phyloP scores from a whole-genome alignment of 2,888 invertebrate species.

The Hypselothyrea guttata region DNA sequence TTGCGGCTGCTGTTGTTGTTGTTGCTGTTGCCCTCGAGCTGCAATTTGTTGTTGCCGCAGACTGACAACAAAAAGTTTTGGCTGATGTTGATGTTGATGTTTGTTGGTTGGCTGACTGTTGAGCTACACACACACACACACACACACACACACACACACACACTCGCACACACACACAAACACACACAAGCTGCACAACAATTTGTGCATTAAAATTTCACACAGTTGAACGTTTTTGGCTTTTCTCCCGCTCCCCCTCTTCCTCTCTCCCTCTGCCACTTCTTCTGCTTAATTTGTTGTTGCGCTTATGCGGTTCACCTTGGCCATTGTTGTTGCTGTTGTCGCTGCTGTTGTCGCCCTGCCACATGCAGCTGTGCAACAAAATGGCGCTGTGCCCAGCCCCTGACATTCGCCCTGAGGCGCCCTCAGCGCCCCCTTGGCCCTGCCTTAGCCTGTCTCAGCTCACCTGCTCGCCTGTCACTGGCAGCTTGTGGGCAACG shows the following conservation, averaged over 20 bases:
- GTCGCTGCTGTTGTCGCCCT: conserved; percentile 59
- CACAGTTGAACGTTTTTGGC: conserved; percentile 63
- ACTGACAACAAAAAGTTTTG: conserved; percentile 65
- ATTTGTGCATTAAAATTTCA: conserved; percentile 70
- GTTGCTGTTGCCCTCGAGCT: conserved; percentile 40
- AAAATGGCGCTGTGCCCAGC: conserved; percentile 66
- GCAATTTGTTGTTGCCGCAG: conserved; percentile 47
- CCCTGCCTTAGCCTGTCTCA: conserved; percentile 5
- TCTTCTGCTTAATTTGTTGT: conserved; percentile 18
- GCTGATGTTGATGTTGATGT: conserved; percentile 46
- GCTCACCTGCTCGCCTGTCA: conserved; percentile 47
- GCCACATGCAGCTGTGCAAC: conserved; percentile 66
- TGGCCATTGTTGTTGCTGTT: conserved; percentile 30
- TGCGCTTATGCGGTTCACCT: conserved; percentile 34
- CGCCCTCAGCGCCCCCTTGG: not conserved
- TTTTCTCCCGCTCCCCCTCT: conserved; percentile 49
- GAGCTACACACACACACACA: conserved; percentile 40
- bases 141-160: conserved; percentile 26
- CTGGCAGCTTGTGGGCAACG: conserved; percentile 14
- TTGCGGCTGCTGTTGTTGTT: conserved; percentile 29
- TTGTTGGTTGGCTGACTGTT: conserved; percentile 64
- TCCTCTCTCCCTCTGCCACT: conserved; percentile 26
- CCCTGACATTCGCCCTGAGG: conserved; percentile 28
- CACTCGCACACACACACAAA: conserved; percentile 24
- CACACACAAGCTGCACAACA: conserved; percentile 32